Conservation (phyloP, 2,113 vertebrate genomes). For the Semnornis frantzii region DNA sequence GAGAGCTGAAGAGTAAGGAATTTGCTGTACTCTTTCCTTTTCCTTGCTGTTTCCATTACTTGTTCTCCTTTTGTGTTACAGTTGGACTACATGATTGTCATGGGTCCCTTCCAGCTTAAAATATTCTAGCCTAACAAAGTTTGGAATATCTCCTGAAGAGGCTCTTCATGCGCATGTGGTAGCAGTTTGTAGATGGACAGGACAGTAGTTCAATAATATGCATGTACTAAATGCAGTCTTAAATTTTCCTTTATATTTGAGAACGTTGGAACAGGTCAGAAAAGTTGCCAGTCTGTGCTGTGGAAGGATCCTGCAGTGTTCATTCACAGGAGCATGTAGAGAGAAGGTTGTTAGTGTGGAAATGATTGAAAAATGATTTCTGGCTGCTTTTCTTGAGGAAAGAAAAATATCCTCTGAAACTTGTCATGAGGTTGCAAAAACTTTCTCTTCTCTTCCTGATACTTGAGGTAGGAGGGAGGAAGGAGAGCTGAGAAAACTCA, state of each 20-base stretch:
- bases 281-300: not conserved
- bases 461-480: not conserved
- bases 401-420: not conserved
- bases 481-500: not conserved
- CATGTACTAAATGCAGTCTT: not conserved
- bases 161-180: not conserved
- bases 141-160: not conserved
- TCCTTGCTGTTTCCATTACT: not conserved
- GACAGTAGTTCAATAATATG: not conserved
- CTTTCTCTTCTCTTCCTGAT: not conserved
- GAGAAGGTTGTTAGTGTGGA: not conserved
- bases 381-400: not conserved
- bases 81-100: not conserved
- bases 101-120: not conserved
- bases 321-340: not conserved
- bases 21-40: constrained; percentile 31
- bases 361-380: not conserved
- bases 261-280: not conserved
- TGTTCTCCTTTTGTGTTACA: not conserved
- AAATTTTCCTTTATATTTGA: not conserved
- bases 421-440: not conserved
- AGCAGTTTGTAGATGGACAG: not conserved
- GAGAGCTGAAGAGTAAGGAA: not conserved
- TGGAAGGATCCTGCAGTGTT: not conserved
- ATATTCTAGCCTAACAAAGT: not conserved